Base-by-base conservation (phyloP, 2,113 vertebrate species). In the Suricata suricatta region DNA sequence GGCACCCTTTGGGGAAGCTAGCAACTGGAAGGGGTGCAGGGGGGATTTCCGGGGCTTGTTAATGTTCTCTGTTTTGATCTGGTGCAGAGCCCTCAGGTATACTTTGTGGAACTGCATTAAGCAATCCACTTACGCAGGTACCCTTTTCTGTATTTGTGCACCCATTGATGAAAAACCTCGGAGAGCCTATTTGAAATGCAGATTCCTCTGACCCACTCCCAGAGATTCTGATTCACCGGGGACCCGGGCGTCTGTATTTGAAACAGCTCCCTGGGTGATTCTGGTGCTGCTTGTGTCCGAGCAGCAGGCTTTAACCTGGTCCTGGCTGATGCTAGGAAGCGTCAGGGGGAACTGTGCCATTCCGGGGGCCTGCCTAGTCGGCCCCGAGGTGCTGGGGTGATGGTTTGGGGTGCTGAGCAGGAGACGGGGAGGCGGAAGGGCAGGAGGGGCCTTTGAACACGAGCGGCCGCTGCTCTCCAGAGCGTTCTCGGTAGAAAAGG, bases 401-500 rank as follows among this genome's bases (percentile, higher is more conserved):
- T 3, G 44, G 54, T 31, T 12, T 15, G 1, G 69, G 69, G 81
- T 52, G 47, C 38, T 31, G 9, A 23, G 74, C 50, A 33, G 64
- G 41, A 15, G 57, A 52, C 1, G 44, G 66, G 38, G 47, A 23
- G 27, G 54, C 15, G 1, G 31, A 17, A 60, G 57, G 35, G 12
- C 29, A 1, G 50, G 80, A 72, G 35, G 33, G 72, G 33, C 21
- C 74, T 21, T 8, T 57, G 29, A 23, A 7, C 3, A 11, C 5
- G 8, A 41, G 47, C 66, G 6, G 10, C 9, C 0, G 3, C 9
- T 69, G 54, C 15, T 21, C 17, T 16, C 31, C 0, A 0, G 52
- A 19, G 69, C 3, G 0, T 33, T 66, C 68, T 57, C 21, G 11
- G 35, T 2, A 50, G 76, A n/a, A 60, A 68, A 35, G 47, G n/a